Evolutionary conservation across 53 echinoderm and acorn worm genomes (phyloP).

Genomic region (Echinometra lucunter): DNA sequence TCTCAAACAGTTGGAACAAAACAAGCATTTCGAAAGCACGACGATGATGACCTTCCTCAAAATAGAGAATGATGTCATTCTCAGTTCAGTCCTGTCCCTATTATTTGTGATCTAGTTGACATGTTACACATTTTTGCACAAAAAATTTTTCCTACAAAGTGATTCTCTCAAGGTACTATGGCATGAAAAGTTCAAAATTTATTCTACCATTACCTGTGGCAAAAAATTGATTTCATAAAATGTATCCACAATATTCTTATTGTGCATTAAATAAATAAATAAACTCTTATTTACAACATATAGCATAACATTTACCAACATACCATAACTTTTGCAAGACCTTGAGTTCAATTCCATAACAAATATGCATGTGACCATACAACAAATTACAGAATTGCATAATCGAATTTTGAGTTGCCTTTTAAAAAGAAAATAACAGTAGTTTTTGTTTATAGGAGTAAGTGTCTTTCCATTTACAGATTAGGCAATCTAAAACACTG

Average conservation of each 20-base stretch:
- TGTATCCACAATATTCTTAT: background rate
- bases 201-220: too few species aligned
- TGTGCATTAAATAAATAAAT: conserved; percentile 54
- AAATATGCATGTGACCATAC: background rate
- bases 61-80: background rate
- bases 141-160: background rate
- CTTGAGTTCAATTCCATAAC: background rate
- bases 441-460: too few species aligned
- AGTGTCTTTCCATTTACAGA: too few species aligned
- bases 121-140: too few species aligned
- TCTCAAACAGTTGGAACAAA: background rate
- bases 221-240: too few species aligned
- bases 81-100: background rate
- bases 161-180: background rate
- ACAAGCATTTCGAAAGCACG: background rate
- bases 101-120: background rate
- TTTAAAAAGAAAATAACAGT: too few species aligned
- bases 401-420: background rate
- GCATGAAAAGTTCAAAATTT: background rate
- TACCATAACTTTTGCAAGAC: background rate
- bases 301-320: background rate
- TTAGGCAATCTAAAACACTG: too few species aligned
- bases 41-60: background rate
- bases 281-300: conserved; percentile 56
- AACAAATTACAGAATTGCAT: background rate